phyloP scores from a whole-genome alignment of 2,888 invertebrate species.

The Azorinus chamasolen region DNA sequence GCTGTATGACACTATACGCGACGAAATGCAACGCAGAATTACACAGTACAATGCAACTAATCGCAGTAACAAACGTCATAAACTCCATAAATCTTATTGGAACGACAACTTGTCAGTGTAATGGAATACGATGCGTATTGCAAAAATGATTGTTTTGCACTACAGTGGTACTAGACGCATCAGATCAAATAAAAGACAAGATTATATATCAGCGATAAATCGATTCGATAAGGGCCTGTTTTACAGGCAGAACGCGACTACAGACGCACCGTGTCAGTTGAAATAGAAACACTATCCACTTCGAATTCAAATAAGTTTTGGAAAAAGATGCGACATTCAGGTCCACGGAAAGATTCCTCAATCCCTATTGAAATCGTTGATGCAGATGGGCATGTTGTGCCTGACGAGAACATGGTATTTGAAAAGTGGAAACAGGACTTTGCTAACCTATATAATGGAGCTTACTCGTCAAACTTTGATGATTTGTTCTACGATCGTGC shows the following conservation, averaged over 20 bases:
- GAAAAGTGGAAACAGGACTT: too few species aligned
- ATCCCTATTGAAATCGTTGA: too few species aligned
- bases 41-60: too few species aligned
- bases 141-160: constrained; percentile 6
- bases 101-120: constrained; percentile 6
- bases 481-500: too few species aligned
- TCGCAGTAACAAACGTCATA: constrained; percentile 15
- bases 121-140: constrained; percentile 19
- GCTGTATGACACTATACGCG: too few species aligned
- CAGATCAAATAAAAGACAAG: not conserved
- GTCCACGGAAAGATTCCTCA: too few species aligned
- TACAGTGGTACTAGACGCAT: constrained; percentile 1
- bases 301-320: constrained; percentile 29
- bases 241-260: constrained; percentile 5
- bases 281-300: constrained; percentile 23
- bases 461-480: too few species aligned
- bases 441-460: too few species aligned
- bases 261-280: constrained; percentile 6
- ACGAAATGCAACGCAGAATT: too few species aligned
- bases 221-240: constrained; percentile 6
- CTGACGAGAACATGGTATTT: constrained; percentile 5
- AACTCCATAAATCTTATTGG: constrained; percentile 26
- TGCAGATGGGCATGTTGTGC: constrained; percentile 17
- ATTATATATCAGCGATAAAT: not conserved
- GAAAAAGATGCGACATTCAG: too few species aligned